A percentile compares a stretch with the other conserved stretches of the same genome.
Conservation (phyloP, 2,113 vertebrate species). For the Conger conger region DNA sequence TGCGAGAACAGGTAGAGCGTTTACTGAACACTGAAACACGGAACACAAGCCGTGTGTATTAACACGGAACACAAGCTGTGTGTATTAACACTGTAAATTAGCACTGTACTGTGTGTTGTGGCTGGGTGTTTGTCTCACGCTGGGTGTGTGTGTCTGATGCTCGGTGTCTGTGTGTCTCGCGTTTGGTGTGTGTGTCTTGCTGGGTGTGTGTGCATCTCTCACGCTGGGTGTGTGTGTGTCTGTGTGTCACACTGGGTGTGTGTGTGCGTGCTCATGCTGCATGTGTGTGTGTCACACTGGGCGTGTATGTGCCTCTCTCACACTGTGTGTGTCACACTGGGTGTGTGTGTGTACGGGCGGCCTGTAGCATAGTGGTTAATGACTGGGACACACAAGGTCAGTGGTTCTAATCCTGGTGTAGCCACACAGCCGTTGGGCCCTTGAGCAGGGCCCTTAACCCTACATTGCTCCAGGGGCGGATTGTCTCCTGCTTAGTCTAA, state of each 20-base stretch:
- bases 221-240: not conserved
- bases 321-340: not conserved
- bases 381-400: too few species aligned
- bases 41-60: not conserved
- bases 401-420: too few species aligned
- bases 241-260: not conserved
- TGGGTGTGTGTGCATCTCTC: not conserved
- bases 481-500: too few species aligned
- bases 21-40: not conserved
- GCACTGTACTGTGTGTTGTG: not conserved
- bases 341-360: not conserved
- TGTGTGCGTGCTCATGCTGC: not conserved
- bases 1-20: slow-evolving; percentile 83
- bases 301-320: not conserved
- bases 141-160: too few species aligned
- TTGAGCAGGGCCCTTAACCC: too few species aligned
- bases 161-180: not conserved
- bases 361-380: too few species aligned
- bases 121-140: not conserved
- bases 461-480: too few species aligned
- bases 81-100: not conserved
- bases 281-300: not conserved
- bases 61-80: not conserved
- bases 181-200: not conserved
- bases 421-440: too few species aligned